phyloP scores from a whole-genome alignment of 2,797 vertebrate genomes.

The Dryobates pubescens region DNA sequence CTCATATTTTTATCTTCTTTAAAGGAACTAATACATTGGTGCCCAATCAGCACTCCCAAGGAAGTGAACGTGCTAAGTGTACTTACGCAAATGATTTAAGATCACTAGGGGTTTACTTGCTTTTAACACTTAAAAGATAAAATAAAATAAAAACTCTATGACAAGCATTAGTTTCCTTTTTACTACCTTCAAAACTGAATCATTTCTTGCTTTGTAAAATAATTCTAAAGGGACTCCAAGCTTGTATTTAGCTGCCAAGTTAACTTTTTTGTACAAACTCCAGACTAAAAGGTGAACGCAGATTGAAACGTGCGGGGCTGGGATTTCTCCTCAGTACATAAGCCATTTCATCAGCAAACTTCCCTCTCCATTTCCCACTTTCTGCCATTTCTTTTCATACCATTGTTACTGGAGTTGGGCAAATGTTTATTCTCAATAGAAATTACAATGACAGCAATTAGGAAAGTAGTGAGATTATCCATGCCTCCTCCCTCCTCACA shows the following conservation, averaged over 20 bases:
- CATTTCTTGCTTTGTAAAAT: slow-evolving; percentile 38
- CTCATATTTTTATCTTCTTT: not conserved
- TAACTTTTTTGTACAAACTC: slow-evolving; percentile 42
- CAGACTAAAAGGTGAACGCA: not conserved
- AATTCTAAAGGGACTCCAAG: slow-evolving; percentile 54
- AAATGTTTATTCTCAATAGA: not conserved
- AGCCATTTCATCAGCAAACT: not conserved
- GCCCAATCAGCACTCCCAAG: slow-evolving; percentile 45
- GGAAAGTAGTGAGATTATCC: not conserved
- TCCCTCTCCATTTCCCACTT: not conserved
- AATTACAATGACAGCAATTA: not conserved
- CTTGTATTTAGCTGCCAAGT: slow-evolving; percentile 31
- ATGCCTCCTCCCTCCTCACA: not conserved
- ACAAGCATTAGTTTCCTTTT: slow-evolving; percentile 58
- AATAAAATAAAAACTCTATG: not conserved
- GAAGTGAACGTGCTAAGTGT: slow-evolving; percentile 57
- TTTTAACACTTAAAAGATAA: slow-evolving; percentile 65
- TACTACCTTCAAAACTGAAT: slow-evolving; percentile 10
- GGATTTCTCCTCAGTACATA: slow-evolving; percentile 9
- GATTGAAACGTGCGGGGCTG: not conserved
- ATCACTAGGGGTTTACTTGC: slow-evolving; percentile 71
- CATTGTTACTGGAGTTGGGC: not conserved
- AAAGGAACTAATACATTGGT: slow-evolving; percentile 25
- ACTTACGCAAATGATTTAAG: slow-evolving; percentile 71
- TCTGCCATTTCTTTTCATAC: not conserved